Conservation (phyloP, 2,113 vertebrate genomes). For the Ceyx margarethae region DNA sequence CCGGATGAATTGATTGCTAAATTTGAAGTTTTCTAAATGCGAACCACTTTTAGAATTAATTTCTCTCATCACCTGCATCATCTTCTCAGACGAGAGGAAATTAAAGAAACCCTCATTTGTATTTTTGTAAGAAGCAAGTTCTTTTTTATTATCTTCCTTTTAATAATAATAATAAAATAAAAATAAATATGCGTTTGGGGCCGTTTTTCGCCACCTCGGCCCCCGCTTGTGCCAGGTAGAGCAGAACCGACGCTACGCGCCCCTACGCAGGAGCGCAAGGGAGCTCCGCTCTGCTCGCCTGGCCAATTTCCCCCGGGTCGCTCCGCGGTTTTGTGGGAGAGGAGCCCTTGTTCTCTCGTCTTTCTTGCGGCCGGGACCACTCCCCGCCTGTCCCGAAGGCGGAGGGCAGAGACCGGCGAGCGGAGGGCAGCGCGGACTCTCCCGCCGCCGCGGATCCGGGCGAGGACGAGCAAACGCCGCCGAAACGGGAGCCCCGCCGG, state of each 20-base stretch:
- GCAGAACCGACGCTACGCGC: background rate
- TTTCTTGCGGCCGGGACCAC: background rate
- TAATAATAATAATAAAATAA: background rate
- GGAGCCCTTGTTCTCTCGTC: background rate
- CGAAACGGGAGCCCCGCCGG: background rate
- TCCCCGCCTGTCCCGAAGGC: background rate
- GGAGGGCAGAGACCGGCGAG: background rate
- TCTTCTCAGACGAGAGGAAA: background rate
- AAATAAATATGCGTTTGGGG: background rate
- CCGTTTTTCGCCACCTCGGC: background rate
- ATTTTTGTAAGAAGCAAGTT: background rate
- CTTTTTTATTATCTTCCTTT: background rate
- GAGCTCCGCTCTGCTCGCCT: background rate
- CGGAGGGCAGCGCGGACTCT: background rate
- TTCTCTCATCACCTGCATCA: background rate
- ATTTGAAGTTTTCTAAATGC: background rate
- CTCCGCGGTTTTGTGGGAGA: background rate
- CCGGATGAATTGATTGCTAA: slow-evolving; percentile 1
- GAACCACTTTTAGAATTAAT: background rate
- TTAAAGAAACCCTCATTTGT: background rate
- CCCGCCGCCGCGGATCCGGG: background rate
- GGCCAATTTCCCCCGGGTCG: background rate
- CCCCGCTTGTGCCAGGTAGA: background rate
- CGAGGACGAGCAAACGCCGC: background rate
- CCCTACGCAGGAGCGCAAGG: background rate